phyloP scores from a whole-genome alignment of 1,140 invertebrate species.

The Pseudomyrmex cubaensis region DNA sequence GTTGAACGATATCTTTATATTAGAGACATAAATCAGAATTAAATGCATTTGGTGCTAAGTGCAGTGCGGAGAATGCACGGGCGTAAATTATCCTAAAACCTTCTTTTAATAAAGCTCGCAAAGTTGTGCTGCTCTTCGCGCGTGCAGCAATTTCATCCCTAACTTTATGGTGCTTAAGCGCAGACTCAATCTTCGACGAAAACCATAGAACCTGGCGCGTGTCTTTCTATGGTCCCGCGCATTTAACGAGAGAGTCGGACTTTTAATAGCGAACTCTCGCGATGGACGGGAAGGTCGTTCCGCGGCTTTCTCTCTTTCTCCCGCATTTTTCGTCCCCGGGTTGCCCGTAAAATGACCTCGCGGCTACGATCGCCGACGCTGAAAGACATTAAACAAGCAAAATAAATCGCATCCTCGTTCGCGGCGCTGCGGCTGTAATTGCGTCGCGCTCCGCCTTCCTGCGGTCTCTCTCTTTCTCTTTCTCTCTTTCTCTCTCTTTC shows the following conservation, averaged over 20 bases:
- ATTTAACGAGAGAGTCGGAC: slow-evolving; percentile 31
- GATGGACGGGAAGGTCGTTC: not conserved
- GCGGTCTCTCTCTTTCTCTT: not conserved
- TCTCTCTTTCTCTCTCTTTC: not conserved
- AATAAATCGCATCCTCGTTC: slow-evolving; percentile 48
- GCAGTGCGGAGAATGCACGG: slow-evolving; percentile 8
- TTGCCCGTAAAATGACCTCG: slow-evolving; percentile 15
- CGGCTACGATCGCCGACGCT: not conserved
- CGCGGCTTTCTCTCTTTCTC: not conserved
- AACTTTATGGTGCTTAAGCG: slow-evolving; percentile 47
- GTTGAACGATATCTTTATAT: not conserved
- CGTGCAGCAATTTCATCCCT: slow-evolving; percentile 7
- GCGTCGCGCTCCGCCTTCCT: slow-evolving; percentile 13
- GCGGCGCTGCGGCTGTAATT: slow-evolving; percentile 36
- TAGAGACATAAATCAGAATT: slow-evolving; percentile 45
- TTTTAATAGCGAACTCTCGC: slow-evolving; percentile 43
- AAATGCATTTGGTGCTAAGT: slow-evolving; percentile 24
- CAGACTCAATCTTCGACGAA: not conserved
- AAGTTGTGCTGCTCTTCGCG: not conserved
- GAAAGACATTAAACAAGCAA: slow-evolving; percentile 18
- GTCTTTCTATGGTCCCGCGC: not conserved
- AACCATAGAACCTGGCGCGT: not conserved
- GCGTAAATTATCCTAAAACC: slow-evolving; percentile 25
- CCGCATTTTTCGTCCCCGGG: not conserved
- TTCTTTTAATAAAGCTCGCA: slow-evolving; percentile 30